Evolutionary conservation across 1,140 invertebrate genomes (phyloP), one percentile per base, ranked within the genome.

Genomic region (Branchinecta lynchi): DNA sequence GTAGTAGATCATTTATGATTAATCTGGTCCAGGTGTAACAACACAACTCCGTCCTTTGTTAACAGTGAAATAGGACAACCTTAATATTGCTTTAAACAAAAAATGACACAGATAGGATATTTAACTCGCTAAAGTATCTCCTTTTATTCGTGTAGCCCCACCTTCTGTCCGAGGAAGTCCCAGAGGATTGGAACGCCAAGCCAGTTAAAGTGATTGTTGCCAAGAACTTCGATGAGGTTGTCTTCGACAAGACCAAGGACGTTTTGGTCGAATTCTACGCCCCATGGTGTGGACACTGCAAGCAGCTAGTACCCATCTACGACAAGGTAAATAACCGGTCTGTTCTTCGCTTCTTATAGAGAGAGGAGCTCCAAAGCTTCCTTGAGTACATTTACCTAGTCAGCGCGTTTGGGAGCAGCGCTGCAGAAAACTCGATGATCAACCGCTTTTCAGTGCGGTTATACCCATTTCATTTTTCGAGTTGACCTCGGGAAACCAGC

Each of bases 181-280:
- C 96, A 17, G 90, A 92, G 76, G 95, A 99, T 80, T 99, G 97
- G 97, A 88, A 98, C 79, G 91, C 92, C 75, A 84, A 87, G 72
- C 89, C 93, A 65, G 97, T 99, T 44, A 98, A 98, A 80, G 85
- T 89, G 70, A 84, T 99, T 45, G 94, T 97, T 68, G 88, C 93
- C 66, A 89, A 86, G 76, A 99, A 99, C 83, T 99, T 99, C 80
- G 90, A 95, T 76, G 87, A 92, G 76, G 89, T 99, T 74, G 96
- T 86, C 46, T 86, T 89, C 70, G 87, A 99, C 78, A 86, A 86
- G 74, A 82, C 79, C 51, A 99, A 98, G 81, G 86, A 91, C 76
- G 96, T 99, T 60, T 84, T 99, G 71, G 95, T 99, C 73, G 95
- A 99, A 83, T 99, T 99, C 82, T 99, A 97, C 81, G 94, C 94